Percentiles rank a stretch among this genome's conserved stretches.
Conservation (phyloP, 2,113 vertebrate species). For the Amphiprion percula region DNA sequence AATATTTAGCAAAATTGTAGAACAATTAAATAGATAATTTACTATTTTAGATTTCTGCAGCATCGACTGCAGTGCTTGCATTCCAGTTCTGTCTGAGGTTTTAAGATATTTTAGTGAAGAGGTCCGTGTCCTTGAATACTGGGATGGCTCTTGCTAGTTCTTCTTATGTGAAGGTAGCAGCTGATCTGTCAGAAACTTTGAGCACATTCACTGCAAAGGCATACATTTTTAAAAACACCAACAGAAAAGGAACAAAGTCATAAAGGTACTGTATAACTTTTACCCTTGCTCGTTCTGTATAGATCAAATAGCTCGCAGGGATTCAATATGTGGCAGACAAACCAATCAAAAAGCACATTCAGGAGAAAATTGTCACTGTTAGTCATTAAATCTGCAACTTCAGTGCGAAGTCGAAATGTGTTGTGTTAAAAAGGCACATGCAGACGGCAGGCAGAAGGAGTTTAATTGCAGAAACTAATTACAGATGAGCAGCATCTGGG, state of each 20-base stretch:
- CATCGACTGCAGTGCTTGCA: too few species aligned
- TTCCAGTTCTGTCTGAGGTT: too few species aligned
- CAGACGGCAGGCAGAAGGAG: not conserved
- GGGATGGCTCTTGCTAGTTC: too few species aligned
- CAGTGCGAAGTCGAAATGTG: not conserved
- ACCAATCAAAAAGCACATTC: not conserved
- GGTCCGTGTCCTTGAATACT: too few species aligned
- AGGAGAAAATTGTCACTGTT: not conserved
- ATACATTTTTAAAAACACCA: not conserved
- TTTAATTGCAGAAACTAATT: constrained; percentile 12
- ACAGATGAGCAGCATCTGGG: constrained; percentile 20
- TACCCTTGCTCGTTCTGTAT: not conserved
- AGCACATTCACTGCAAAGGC: too few species aligned
- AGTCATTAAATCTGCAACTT: constrained; percentile 10
- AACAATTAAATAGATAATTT: too few species aligned
- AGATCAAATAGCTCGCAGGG: not conserved
- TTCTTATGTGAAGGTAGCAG: too few species aligned
- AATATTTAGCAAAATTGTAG: too few species aligned
- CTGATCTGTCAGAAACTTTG: too few species aligned
- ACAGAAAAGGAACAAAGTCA: not conserved
- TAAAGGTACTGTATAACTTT: constrained; percentile 4
- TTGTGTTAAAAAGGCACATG: not conserved
- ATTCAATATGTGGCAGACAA: not conserved
- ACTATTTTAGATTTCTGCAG: too few species aligned
- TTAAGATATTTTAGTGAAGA: too few species aligned